Evolutionary conservation across 2,113 vertebrate genomes (phyloP), one percentile per base, ranked within the genome.

Genomic region (Spea bombifrons): DNA sequence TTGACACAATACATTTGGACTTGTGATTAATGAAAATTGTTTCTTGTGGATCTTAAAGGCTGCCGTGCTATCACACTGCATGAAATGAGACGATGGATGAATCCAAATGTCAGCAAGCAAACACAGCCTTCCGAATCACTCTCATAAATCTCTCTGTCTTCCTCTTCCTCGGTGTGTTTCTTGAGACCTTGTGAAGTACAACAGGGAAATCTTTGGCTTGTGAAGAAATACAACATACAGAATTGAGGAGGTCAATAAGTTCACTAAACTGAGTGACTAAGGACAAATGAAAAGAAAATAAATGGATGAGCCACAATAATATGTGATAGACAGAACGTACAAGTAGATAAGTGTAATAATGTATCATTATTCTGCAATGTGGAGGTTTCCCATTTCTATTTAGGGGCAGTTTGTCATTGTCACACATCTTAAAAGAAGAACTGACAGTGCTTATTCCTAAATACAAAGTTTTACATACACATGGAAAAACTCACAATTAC

Each of bases 11-110:
- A 55, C 46, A 66, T 71, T 77, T 77, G 55, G 75, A 71, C 76
- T 72, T 78, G 59, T 78, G 76, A 78, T 71, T 78, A 78, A 78
- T 78, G 68, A 66, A 71, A 78, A 78, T 72, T 71, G 76, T 78
- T 78, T 78, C 76, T 78, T 48, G 69, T 72, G 76, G 59, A 59
- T 72, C 48, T 72, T 53, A 43, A 78, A 64, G 71, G 48, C 55
- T 46, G 68, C 48, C 72, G 67, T 72, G 48, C 76, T 78, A 78
- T 78, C 76, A 78, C 68, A 71, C 57, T 65, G 48, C 76, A 78
- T 78, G 76, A 78, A 78, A 78, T 78, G 69, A 78, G 68, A 72
- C 61, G 59, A 78, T 71, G 72, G 76, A 72, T 78, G 76, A 78
- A 78, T 78, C 61, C 69, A 71, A 71, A 72, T 72, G 69, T 78